phyloP scores from a whole-genome alignment of 92 coral and sea anemone species.

The Pocillopora meandrina region DNA sequence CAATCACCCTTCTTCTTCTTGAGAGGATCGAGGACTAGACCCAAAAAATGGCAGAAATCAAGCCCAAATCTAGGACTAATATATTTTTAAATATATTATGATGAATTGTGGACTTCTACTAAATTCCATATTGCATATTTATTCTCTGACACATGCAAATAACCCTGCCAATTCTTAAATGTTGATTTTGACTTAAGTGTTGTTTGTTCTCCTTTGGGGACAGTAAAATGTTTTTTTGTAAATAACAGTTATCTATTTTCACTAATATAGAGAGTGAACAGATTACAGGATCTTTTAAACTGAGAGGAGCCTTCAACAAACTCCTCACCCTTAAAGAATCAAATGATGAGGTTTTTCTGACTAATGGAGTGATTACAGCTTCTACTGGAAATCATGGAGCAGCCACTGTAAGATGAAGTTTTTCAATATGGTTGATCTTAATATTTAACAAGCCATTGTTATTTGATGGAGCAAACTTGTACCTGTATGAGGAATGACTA shows the following conservation, averaged over 20 bases:
- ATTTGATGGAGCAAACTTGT: neutral
- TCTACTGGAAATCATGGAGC: conserved; percentile 94
- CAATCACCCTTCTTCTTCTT: too few species aligned
- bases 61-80: too few species aligned
- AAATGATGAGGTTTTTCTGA: conserved; percentile 34
- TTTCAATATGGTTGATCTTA: neutral
- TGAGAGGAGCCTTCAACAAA: conserved; percentile 91
- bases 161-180: neutral
- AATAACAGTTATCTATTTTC: neutral
- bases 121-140: neutral
- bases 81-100: too few species aligned
- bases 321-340: conserved; percentile 63
- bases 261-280: conserved; percentile 82
- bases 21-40: too few species aligned
- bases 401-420: conserved; percentile 68
- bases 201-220: too few species aligned
- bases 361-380: conserved; percentile 68
- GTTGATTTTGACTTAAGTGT: neutral
- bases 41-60: too few species aligned
- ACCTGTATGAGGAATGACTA: neutral
- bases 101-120: too few species aligned
- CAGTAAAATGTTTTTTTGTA: neutral
- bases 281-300: conserved; percentile 85
- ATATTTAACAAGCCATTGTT: neutral
- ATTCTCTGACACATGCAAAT: neutral